phyloP scores from a whole-genome alignment of 2,113 vertebrate species.

The Aegypius monachus region DNA sequence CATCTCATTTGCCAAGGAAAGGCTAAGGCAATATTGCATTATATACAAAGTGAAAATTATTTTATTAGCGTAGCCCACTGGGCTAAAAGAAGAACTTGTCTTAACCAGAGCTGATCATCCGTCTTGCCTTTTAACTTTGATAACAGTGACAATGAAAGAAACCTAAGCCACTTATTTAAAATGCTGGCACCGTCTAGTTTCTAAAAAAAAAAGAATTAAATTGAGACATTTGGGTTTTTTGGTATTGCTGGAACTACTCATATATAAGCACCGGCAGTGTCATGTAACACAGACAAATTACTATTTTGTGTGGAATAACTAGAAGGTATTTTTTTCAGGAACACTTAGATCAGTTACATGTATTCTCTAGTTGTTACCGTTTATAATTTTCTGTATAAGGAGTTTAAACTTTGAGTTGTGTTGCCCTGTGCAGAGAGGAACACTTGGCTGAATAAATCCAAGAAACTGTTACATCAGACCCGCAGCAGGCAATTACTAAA shows the following conservation, averaged over 20 bases:
- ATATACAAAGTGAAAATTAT: not conserved
- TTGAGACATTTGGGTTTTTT: not conserved
- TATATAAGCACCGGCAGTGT: not conserved
- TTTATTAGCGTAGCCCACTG: not conserved
- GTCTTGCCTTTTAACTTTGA: not conserved
- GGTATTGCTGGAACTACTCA: not conserved
- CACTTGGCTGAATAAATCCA: not conserved
- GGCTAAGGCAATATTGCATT: not conserved
- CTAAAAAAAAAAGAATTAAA: not conserved
- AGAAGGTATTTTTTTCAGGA: not conserved
- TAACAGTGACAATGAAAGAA: not conserved
- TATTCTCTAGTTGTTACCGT: not conserved
- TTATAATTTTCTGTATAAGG: not conserved
- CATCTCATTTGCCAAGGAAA: slow-evolving; percentile 27
- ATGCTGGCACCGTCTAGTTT: not conserved
- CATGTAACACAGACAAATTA: not conserved
- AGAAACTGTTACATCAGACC: not conserved
- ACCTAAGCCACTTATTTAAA: not conserved
- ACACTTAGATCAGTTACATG: not conserved
- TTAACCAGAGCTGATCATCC: not conserved
- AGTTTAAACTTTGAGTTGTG: not conserved
- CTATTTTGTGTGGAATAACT: not conserved
- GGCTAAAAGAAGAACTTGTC: not conserved
- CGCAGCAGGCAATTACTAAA: not conserved
- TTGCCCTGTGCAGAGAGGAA: not conserved